Evolutionary conservation across 2,113 vertebrate species (phyloP).

Genomic region (Pteropus alecto): DNA sequence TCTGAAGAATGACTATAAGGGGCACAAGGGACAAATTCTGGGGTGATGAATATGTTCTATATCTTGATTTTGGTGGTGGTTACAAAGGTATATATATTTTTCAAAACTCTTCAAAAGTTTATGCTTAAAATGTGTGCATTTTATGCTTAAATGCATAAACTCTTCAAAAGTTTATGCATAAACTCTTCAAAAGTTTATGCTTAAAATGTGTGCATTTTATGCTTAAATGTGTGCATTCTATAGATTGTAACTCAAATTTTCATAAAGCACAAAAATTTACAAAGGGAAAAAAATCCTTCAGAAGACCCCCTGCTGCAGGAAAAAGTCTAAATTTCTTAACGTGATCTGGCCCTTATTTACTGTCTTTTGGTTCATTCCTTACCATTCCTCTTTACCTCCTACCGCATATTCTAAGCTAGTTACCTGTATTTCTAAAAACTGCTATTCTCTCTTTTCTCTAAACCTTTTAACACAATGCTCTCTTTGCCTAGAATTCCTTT

Average conservation of each 20-base stretch:
- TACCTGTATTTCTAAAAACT: conserved; percentile 20
- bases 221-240: not conserved
- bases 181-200: not conserved
- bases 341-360: not conserved
- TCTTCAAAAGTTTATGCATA: too few species aligned
- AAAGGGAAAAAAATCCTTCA: not conserved
- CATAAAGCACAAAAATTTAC: not conserved
- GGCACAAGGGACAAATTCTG: not conserved
- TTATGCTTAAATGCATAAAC: not conserved
- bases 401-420: not conserved
- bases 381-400: not conserved
- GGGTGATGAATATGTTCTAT: not conserved
- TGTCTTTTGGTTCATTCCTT: not conserved
- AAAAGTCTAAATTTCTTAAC: conserved; percentile 20
- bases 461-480: not conserved
- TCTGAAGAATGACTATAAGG: not conserved
- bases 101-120: conserved; percentile 3
- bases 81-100: not conserved
- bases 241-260: conserved; percentile 31
- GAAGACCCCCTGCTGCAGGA: not conserved
- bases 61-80: not conserved
- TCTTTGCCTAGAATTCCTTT: conserved; percentile 5
- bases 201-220: conserved; percentile 28
- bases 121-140: conserved; percentile 19
- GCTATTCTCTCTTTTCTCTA: conserved; percentile 11